Percentiles rank a stretch among this genome's conserved stretches.
Conservation (phyloP, 1,140 invertebrate species). For the Trachymyrmex septentrionalis region DNA sequence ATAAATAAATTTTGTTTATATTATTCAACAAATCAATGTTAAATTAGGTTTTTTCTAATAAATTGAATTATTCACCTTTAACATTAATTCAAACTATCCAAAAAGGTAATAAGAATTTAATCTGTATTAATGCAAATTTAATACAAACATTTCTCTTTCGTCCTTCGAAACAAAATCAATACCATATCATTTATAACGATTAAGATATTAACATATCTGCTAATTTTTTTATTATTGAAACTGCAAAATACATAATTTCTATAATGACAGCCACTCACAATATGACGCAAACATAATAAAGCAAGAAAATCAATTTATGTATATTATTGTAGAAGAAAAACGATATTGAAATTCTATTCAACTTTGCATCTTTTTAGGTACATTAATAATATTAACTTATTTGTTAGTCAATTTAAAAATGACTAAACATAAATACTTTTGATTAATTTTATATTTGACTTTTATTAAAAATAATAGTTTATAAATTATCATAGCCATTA, state of each 20-base stretch:
- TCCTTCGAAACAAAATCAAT: neutral
- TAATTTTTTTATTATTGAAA: too few species aligned
- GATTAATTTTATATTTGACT: neutral
- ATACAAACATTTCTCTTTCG: neutral
- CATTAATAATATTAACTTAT: too few species aligned
- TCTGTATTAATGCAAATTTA: neutral
- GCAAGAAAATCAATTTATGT: too few species aligned
- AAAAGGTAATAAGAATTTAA: neutral
- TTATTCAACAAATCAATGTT: neutral
- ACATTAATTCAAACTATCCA: neutral
- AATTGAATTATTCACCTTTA: neutral
- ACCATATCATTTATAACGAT: too few species aligned
- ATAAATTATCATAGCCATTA: too few species aligned
- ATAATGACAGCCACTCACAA: too few species aligned
- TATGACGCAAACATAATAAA: too few species aligned
- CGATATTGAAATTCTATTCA: too few species aligned
- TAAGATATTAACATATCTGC: too few species aligned
- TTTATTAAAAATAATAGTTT: neutral
- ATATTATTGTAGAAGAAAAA: too few species aligned
- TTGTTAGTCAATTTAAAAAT: neutral
- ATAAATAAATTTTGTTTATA: neutral
- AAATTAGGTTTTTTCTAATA: neutral
- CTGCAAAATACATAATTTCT: too few species aligned
- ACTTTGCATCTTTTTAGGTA: too few species aligned
- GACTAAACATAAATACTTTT: neutral